Evolutionary conservation across 1,140 invertebrate species (phyloP).

Genomic region (Pollicipes pollicipes): DNA sequence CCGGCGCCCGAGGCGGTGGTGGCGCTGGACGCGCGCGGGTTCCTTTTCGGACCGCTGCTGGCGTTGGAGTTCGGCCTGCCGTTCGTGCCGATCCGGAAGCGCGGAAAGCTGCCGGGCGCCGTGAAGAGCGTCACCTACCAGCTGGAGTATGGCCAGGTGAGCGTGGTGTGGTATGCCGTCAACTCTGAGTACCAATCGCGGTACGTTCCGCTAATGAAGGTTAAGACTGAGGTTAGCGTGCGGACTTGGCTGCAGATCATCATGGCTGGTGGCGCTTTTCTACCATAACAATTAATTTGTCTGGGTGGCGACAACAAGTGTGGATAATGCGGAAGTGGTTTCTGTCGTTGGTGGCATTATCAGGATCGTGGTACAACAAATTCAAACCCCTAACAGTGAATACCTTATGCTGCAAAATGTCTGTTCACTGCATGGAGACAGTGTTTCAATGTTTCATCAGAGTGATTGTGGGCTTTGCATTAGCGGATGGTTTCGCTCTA

Average conservation of each 20-base stretch:
- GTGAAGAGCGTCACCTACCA: constrained; percentile 45
- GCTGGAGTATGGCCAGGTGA: constrained; percentile 78
- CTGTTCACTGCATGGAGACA: not conserved
- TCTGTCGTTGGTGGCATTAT: not conserved
- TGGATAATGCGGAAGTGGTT: not conserved
- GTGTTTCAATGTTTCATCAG: not conserved
- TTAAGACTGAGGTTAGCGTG: not conserved
- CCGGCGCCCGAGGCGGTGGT: constrained; percentile 56
- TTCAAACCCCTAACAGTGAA: not conserved
- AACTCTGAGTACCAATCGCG: not conserved
- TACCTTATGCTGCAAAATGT: too few species aligned
- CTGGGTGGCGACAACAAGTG: constrained; percentile 15
- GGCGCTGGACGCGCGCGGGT: constrained; percentile 82
- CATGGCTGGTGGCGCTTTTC: too few species aligned
- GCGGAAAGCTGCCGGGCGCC: constrained; percentile 83
- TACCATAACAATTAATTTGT: too few species aligned
- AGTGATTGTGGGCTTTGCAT: not conserved
- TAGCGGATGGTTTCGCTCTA: constrained; percentile 20
- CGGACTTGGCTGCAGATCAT: too few species aligned
- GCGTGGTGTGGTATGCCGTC: constrained; percentile 15
- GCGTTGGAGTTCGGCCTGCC: constrained; percentile 57
- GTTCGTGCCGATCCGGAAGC: constrained; percentile 83
- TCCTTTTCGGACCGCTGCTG: constrained; percentile 75
- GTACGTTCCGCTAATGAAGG: not conserved
- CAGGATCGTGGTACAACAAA: not conserved